phyloP scores from a whole-genome alignment of 2,797 vertebrate species.

The Anabacerthia variegaticeps region DNA sequence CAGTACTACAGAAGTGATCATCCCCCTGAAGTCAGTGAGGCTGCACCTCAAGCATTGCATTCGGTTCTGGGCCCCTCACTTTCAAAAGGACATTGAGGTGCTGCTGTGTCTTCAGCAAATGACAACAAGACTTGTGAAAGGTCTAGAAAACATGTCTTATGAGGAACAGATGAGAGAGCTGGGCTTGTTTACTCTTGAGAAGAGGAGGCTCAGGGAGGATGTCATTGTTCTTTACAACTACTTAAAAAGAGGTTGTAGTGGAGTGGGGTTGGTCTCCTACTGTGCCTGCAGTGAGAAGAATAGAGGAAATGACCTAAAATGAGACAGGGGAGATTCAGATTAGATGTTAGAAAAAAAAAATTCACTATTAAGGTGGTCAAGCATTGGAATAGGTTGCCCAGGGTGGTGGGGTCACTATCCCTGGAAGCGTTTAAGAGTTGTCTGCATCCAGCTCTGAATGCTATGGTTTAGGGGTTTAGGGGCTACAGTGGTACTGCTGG shows the following conservation, averaged over 20 bases:
- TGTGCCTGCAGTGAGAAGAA: not conserved
- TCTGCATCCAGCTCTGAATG: not conserved
- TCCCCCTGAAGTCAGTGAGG: not conserved
- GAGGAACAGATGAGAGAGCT: not conserved
- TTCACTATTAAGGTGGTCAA: not conserved
- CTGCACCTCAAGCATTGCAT: not conserved
- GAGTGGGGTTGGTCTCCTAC: not conserved
- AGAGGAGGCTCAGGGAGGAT: not conserved
- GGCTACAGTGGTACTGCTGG: not conserved
- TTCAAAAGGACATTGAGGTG: not conserved
- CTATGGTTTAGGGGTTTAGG: not conserved
- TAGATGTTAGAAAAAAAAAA: not conserved
- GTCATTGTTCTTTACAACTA: not conserved
- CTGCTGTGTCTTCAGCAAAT: not conserved
- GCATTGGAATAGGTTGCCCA: not conserved
- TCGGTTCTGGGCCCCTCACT: not conserved
- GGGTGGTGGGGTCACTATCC: not conserved
- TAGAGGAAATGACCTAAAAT: not conserved
- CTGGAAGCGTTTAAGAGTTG: not conserved
- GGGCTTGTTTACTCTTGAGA: not conserved
- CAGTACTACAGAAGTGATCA: no score
- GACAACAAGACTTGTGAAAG: not conserved
- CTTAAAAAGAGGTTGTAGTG: not conserved
- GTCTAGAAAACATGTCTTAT: not conserved
- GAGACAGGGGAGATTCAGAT: not conserved